Percentiles rank a stretch among this genome's conserved stretches.
Evolutionary conservation across 2,797 vertebrate species (phyloP).

Genomic region (Todus mexicanus): DNA sequence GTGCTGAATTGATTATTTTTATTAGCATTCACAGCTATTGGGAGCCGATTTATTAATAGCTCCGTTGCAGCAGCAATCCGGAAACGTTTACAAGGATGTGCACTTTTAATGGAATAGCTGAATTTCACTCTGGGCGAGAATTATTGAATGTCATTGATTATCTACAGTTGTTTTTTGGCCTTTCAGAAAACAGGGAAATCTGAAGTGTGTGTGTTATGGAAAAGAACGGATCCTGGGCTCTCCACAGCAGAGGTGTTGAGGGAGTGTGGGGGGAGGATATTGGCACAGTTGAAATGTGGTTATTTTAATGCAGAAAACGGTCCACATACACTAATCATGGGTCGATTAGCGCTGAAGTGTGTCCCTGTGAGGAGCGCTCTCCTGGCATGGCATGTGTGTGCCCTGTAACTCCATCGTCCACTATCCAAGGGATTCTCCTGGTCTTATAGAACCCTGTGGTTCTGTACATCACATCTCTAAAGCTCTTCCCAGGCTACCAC

Average conservation of each 20-base stretch:
- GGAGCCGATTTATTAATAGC: slow-evolving; percentile 43
- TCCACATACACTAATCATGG: neutral
- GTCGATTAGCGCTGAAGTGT: neutral
- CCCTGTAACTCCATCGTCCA: accelerated
- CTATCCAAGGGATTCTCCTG: accelerated
- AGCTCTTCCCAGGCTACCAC: neutral
- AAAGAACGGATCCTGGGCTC: neutral
- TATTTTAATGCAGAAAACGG: neutral
- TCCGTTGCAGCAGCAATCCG: neutral
- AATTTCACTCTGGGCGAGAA: neutral
- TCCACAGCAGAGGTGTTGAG: neutral
- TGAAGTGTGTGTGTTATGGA: neutral
- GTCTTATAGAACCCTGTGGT: neutral
- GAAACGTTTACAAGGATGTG: slow-evolving; percentile 10
- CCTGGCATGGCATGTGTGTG: accelerated
- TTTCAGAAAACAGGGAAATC: neutral
- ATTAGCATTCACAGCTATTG: slow-evolving; percentile 46
- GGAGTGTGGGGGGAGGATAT: too few relatives aligned
- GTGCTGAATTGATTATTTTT: slow-evolving; percentile 69
- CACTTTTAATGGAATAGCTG: neutral
- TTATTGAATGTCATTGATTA: neutral
- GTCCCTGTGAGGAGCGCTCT: neutral
- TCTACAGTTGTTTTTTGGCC: neutral
- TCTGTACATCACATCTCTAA: neutral
- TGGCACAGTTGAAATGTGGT: neutral